A percentile compares a stretch with the other conserved stretches of the same genome.
These are phyloP conservation scores for Cataglyphis rosenhaueri DNA, from an alignment of 2,888 invertebrate species.

Conservation along the genomic window DNA sequence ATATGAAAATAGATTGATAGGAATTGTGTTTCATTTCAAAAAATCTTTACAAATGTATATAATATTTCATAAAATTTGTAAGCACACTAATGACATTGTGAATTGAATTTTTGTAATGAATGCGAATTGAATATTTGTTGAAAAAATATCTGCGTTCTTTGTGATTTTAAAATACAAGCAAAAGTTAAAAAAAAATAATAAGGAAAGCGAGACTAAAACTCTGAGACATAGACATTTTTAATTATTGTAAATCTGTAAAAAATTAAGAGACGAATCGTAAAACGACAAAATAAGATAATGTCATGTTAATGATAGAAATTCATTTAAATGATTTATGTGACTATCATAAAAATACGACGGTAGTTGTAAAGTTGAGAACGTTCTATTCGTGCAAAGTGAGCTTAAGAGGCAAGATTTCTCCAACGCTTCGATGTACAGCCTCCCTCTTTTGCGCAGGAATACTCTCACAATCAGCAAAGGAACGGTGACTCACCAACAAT, in stretches of 20 bases:
- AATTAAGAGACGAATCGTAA: background rate
- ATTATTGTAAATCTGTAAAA: conserved; percentile 9
- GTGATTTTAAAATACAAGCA: background rate
- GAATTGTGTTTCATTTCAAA: background rate
- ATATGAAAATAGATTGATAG: background rate
- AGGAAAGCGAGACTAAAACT: background rate
- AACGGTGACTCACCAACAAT: conserved; percentile 58
- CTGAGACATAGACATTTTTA: background rate
- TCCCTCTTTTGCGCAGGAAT: conserved; percentile 38
- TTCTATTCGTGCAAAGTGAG: conserved; percentile 56
- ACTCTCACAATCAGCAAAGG: conserved; percentile 60
- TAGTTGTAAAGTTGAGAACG: conserved; percentile 36
- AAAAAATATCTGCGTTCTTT: background rate
- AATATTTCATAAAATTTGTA: conserved; percentile 22
- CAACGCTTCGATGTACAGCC: conserved; percentile 54
- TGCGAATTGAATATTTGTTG: conserved; percentile 5
- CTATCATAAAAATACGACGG: conserved; percentile 27
- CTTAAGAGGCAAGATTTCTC: conserved; percentile 59
- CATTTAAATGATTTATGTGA: conserved; percentile 36
- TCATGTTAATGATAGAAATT: conserved; percentile 8
- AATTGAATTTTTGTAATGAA: conserved; percentile 20
- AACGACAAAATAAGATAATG: conserved; percentile 43
- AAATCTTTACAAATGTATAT: background rate
- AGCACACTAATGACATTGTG: conserved; percentile 7
- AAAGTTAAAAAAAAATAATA: background rate